These are phyloP conservation scores for Forbesichthys papilliferus DNA, from an alignment of 2,113 vertebrate genomes.

Conservation along the genomic window DNA sequence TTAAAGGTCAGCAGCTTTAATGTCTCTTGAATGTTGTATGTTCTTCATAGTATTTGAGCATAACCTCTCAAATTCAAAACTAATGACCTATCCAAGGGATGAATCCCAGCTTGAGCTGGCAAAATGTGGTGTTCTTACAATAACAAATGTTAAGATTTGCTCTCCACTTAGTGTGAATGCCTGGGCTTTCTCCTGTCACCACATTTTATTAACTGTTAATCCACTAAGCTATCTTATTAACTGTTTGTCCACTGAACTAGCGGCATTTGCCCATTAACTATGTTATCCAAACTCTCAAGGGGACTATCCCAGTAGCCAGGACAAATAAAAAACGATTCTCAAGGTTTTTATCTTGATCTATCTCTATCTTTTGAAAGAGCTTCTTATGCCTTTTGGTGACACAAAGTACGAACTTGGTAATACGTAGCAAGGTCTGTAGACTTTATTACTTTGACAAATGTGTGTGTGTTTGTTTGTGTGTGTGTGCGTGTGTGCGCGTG, in stretches of 20 bases:
- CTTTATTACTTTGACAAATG: background rate
- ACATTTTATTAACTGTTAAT: conserved; percentile 58
- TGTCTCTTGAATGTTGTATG: too few species aligned
- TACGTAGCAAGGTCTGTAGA: background rate
- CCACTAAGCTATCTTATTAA: conserved; percentile 44
- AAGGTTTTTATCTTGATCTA: conserved; percentile 21
- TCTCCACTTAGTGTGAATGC: conserved; percentile 6
- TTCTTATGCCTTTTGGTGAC: conserved; percentile 2
- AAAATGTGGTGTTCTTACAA: background rate
- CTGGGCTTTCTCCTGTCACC: conserved; percentile 48
- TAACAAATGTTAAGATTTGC: conserved; percentile 18
- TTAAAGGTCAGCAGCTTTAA: too few species aligned
- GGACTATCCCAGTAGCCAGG: conserved; percentile 34
- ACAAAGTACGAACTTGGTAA: background rate
- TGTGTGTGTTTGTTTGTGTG: conserved; percentile 9
- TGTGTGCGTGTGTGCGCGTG: background rate
- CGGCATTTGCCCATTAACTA: conserved; percentile 54
- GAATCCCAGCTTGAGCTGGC: too few species aligned
- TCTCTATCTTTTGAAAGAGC: conserved; percentile 35
- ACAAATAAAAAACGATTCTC: conserved; percentile 33
- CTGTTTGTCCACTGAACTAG: conserved; percentile 51
- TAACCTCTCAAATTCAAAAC: too few species aligned
- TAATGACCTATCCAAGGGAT: background rate
- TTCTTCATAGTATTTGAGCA: too few species aligned
- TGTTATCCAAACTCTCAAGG: conserved; percentile 39